A percentile compares a stretch with the other conserved stretches of the same genome.
These are phyloP conservation scores for Campoletis sonorensis DNA, from an alignment of 1,140 invertebrate species.

Conservation along the genomic window DNA sequence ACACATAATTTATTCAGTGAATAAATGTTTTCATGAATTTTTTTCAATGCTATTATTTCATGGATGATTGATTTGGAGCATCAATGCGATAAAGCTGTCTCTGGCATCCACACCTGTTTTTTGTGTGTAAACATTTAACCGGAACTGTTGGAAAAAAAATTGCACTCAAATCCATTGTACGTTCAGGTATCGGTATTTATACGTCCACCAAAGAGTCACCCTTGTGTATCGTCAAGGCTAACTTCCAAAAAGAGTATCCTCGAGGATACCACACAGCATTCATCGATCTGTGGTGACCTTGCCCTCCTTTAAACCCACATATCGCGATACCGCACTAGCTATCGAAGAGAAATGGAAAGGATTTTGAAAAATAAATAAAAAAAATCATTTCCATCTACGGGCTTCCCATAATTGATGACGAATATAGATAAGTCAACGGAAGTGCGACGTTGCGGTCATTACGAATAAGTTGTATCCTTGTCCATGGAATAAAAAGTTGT, in stretches of 20 bases:
- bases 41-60: no score
- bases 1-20: no score
- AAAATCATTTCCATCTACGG: conserved; percentile 16
- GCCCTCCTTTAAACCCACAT: conserved; percentile 34
- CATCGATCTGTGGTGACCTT: conserved; percentile 38
- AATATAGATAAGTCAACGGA: conserved; percentile 43
- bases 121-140: neutral
- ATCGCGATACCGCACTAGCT: neutral
- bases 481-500: conserved; percentile 29
- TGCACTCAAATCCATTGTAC: neutral
- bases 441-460: conserved; percentile 25
- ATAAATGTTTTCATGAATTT: no score
- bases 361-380: neutral
- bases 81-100: no score
- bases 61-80: no score
- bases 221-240: conserved; percentile 28
- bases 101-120: neutral
- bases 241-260: conserved; percentile 40
- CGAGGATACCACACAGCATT: conserved; percentile 33
- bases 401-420: conserved; percentile 33
- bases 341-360: neutral
- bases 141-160: neutral
- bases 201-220: conserved; percentile 5
- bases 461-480: conserved; percentile 15
- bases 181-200: neutral